Percentiles rank a stretch among this genome's conserved stretches.
phyloP scores from a whole-genome alignment of 2,888 invertebrate species.

The Coleophora deauratella region DNA sequence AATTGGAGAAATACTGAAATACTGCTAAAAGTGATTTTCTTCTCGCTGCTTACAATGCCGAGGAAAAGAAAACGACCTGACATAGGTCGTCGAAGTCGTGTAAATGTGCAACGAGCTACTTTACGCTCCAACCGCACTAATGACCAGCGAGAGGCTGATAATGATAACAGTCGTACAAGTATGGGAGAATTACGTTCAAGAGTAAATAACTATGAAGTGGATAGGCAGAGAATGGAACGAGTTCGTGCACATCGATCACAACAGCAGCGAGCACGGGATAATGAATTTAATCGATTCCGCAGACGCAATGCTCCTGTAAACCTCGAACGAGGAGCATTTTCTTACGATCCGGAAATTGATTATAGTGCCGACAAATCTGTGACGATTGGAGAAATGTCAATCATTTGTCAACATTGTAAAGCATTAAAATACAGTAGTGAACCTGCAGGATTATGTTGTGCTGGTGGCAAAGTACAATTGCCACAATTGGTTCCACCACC shows the following conservation, averaged over 20 bases:
- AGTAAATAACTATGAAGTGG: slow-evolving; percentile 10
- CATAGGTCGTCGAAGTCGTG: slow-evolving; percentile 25
- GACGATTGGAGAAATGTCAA: slow-evolving; percentile 17
- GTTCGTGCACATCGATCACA: slow-evolving; percentile 15
- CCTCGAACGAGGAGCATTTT: slow-evolving; percentile 10
- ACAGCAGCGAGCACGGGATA: slow-evolving; percentile 14
- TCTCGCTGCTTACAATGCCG: slow-evolving; percentile 22
- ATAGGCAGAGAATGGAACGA: slow-evolving; percentile 11
- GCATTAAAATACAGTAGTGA: slow-evolving; percentile 27
- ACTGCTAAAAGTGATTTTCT: slow-evolving; percentile 2
- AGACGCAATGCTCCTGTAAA: slow-evolving; percentile 9
- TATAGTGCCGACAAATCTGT: slow-evolving; percentile 15
- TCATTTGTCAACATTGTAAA: slow-evolving; percentile 21
- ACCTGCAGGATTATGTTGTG: slow-evolving; percentile 26
- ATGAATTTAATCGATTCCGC: slow-evolving; percentile 13
- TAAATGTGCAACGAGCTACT: slow-evolving; percentile 27
- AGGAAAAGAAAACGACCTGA: slow-evolving; percentile 25
- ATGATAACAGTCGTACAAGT: slow-evolving; percentile 14
- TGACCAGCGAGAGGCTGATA: slow-evolving; percentile 20
- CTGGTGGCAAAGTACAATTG: slow-evolving; percentile 25
- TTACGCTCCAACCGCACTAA: slow-evolving; percentile 26
- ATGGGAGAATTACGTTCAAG: slow-evolving; percentile 14
- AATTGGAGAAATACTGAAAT: slow-evolving; percentile 5
- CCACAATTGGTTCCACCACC: slow-evolving; percentile 16
- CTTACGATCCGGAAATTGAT: slow-evolving; percentile 12